Base-by-base conservation (phyloP, 2,888 invertebrate genomes). In the Tanytarsus gracilentus region DNA sequence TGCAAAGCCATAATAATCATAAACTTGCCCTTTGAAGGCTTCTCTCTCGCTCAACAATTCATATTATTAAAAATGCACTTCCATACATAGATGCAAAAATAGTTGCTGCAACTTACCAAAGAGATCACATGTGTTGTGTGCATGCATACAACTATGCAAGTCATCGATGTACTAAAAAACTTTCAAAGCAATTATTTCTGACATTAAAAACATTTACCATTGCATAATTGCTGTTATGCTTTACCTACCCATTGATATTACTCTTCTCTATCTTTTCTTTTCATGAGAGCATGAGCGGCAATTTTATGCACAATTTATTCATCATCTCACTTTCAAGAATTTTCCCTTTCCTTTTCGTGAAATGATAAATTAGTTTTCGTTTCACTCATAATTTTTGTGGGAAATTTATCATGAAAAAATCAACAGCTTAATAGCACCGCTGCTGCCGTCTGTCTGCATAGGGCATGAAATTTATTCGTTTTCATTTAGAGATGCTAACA, bases 141-240 rank as follows among this genome's bases (percentile, higher is more conserved):
- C n/a, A n/a, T n/a, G n/a, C 36, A 36, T 36, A 36, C n/a, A 8
- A 36, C 14, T 36, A 36, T 14, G 36, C n/a, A 36, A 36, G 36
- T n/a, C n/a, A n/a, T n/a, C n/a, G n/a, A n/a, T n/a, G 9, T 29
- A 33, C 9, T 11, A 33, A 33, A 33, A 33, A n/a, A 33, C 33
- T 33, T 33, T 33, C 33, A 33, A 33, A 33, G 21, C 44, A 44
- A 44, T 44, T 44, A 44, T 44, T 18, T 44, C 44, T 44, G 44
- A 44, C 44, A 44, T 44, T 44, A 44, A 44, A n/a, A 44, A 44
- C 44, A 44, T 44, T 44, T 44, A 44, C 44, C 16, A 44, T 44
- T 44, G 44, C 44, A 44, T 44, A 44, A 44, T 44, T 44, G n/a
- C n/a, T n/a, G 44, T 44, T 44, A 44, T 44, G 44, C 44, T 44